Base-by-base conservation (phyloP, 2,113 vertebrate species). In the Herpetotheres cachinnans region DNA sequence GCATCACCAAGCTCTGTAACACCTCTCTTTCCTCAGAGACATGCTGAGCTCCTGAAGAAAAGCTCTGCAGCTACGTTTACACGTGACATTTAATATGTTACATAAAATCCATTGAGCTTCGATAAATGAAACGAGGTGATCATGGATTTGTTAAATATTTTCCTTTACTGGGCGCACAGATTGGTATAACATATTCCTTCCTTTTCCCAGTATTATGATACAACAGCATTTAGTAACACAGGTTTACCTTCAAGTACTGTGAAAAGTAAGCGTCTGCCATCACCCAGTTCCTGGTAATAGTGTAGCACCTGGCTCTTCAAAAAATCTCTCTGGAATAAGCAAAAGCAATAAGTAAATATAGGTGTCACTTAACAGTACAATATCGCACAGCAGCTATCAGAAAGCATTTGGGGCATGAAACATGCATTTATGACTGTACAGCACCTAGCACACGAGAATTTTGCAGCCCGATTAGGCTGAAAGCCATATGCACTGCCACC, bases 141-240 rank as follows among this genome's bases (percentile, higher is more conserved):
- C 21, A 16, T 5, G 30, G 44, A 15, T 34, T 71, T 62, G 26
- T 15, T 38, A 40, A 80, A 70, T 16, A 5, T 61, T 84, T 70
- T 44, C 59, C 55, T 56, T 73, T 18, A 25, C 29, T 55, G 42
- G 18, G 50, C 50, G 38, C 38, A 61, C 24, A 78, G 55, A 46
- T 1, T 16, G 19, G 50, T 36, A 30, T 34, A 54, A 58, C 0
- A 0, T 26, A 52, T 36, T 65, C 30, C 30, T 84, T 56, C 63
- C 30, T 70, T 82, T 82, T 58, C 11, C 6, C 50, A 15, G 40
- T 22, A 24, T 52, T 34, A 61, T 0, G 36, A 52, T 13, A 56
- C 16, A 91, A 49, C 10, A 82, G 14, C 13, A 52, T 4, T 5
- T 62, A 30, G 10, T 49, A 62, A 85, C 0, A 1, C 30, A 80